phyloP scores from a whole-genome alignment of 37 sponge, comb jelly and placozoan genomes.

The Aplysina aerophoba region DNA sequence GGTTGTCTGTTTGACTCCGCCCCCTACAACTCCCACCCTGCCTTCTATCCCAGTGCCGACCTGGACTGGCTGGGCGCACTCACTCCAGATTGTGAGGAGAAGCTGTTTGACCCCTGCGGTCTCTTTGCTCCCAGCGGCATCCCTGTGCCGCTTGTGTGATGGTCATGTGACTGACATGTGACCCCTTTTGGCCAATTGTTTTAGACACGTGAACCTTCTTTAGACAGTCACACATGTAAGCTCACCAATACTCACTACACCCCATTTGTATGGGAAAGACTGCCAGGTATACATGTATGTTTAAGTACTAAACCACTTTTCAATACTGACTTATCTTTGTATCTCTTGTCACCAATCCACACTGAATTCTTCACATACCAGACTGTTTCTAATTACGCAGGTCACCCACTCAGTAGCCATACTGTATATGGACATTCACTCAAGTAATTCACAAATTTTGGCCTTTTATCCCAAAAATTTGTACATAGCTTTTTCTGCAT shows the following conservation, averaged over 20 bases:
- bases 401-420: too few species aligned
- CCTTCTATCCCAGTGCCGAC: neutral
- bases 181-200: neutral
- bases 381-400: too few species aligned
- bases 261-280: too few species aligned
- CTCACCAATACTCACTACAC: neutral
- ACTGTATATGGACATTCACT: too few species aligned
- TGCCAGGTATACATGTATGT: too few species aligned
- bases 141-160: neutral
- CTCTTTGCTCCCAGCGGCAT: neutral
- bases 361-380: too few species aligned
- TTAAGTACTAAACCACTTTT: too few species aligned
- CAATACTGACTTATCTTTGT: too few species aligned
- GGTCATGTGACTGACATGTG: neutral
- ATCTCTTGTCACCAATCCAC: too few species aligned
- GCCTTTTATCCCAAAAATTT: too few species aligned
- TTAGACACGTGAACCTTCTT: neutral
- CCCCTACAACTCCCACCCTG: neutral
- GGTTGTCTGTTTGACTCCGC: conserved; percentile 1
- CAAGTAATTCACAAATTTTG: too few species aligned
- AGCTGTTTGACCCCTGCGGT: neutral
- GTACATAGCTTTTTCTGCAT: too few species aligned
- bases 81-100: conserved; percentile 18
- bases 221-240: conserved; percentile 23
- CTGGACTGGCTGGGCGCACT: neutral